phyloP scores from a whole-genome alignment of 2,113 vertebrate species.

The Parotia lawesii region DNA sequence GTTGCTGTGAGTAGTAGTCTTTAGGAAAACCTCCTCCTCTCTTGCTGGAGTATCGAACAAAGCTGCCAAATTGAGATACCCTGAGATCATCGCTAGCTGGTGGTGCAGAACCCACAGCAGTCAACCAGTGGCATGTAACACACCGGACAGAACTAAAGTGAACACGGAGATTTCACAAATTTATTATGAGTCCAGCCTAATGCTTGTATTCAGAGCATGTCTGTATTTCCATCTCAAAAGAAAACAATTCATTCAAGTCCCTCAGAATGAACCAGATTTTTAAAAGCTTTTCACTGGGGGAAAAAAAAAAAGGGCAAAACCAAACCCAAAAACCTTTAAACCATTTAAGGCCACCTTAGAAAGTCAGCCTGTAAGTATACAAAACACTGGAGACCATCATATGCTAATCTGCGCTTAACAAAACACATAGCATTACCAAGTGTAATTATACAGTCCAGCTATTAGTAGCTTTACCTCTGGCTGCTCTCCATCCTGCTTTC shows the following conservation, averaged over 20 bases:
- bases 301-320: neutral
- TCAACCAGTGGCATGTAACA: neutral
- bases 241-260: neutral
- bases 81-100: neutral
- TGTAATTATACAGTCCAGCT: slow-evolving; percentile 64
- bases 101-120: neutral
- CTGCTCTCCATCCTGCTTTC: slow-evolving; percentile 59
- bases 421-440: slow-evolving; percentile 65
- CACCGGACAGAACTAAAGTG: neutral
- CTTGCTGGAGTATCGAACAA: neutral
- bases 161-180: neutral
- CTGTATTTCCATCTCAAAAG: neutral
- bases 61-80: neutral
- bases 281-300: neutral
- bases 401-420: slow-evolving; percentile 55
- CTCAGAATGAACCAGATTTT: neutral
- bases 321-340: neutral
- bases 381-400: slow-evolving; percentile 47
- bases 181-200: neutral
- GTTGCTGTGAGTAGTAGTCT: neutral
- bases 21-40: neutral
- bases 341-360: neutral
- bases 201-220: neutral
- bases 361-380: neutral
- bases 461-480: slow-evolving; percentile 69